Evolutionary conservation across 2,113 vertebrate species (phyloP), one percentile per base, ranked within the genome.

Genomic region (Oreocharis arfaki): DNA sequence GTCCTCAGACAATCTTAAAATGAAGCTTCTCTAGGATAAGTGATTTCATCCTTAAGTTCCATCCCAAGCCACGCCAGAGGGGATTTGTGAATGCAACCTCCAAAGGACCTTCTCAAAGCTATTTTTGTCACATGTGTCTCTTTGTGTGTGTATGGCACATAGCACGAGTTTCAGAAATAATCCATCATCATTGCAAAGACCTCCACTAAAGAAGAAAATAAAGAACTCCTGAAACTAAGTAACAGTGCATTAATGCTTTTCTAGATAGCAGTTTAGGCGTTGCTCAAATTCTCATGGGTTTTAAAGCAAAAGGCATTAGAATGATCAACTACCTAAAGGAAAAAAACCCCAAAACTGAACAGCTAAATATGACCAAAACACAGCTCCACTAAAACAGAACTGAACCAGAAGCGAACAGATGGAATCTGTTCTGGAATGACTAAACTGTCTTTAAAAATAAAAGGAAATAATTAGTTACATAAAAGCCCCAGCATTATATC

Each of bases 381-480:
- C n/a, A 75, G 21, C 61, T 89, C 57, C 67, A 16, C 65, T 49
- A 52, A 74, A 91, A 39, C n/a, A 53, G 50, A 92, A 63, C 30
- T 68, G 64, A 84, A 71, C 35, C 44, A 87, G 77, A 86, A 92
- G 21, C 10, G 32, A 96, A 81, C 76, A 94, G 84, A 95, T 15
- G 33, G 87, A 61, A 69, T 87, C 55, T 60, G 55, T 53, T 87
- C 73, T 78, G 55, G 46, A 96, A 86, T 88, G 60, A 94, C 79
- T 91, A 90, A 91, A 93, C 44, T 14, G 41, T 47, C 57, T 78
- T 83, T 86, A 85, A 87, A 97, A 94, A 81, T 47, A 81, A 84
- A 93, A 91, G 63, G 79, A 88, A 94, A 84, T 71, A 92, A 73
- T 84, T 84, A 74, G 60, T 92, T 94, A 88, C 14, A 39, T 63